A percentile compares a stretch with the other conserved stretches of the same genome.
Conservation (phyloP, 2,113 vertebrate genomes). For the Hiodon alosoides region DNA sequence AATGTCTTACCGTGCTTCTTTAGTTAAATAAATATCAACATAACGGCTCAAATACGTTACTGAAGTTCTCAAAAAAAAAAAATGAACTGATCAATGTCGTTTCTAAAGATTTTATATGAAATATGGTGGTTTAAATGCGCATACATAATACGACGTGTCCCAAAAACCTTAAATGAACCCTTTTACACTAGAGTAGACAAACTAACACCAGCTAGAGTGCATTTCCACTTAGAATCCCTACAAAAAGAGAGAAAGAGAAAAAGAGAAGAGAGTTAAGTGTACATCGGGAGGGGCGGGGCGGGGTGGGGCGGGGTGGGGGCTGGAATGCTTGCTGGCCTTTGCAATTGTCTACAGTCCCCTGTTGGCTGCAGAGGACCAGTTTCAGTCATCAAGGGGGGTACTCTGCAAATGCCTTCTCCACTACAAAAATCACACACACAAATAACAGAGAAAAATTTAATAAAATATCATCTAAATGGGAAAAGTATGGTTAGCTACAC, state of each 20-base stretch:
- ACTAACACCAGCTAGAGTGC: background rate
- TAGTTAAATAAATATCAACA: too few relatives aligned
- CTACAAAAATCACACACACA: constrained; percentile 99
- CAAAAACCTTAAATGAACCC: background rate
- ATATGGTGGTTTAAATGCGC: too few relatives aligned
- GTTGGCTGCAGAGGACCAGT: constrained; percentile 92
- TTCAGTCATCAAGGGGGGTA: constrained; percentile 94
- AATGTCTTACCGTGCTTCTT: too few relatives aligned
- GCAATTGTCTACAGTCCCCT: constrained; percentile 96
- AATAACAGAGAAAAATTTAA: constrained; percentile 99
- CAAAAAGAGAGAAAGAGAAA: constrained; percentile 72
- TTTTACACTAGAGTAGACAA: background rate
- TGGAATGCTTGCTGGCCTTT: constrained; percentile 89
- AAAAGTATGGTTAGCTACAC: constrained; percentile 60
- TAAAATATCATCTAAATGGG: constrained; percentile 75
- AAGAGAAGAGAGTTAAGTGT: constrained; percentile 82
- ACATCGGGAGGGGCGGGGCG: constrained; percentile 82
- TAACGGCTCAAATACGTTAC: too few relatives aligned
- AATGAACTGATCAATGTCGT: too few relatives aligned
- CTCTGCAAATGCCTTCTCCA: constrained; percentile 99
- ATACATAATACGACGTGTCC: background rate
- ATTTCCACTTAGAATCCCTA: constrained; percentile 52
- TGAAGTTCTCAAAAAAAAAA: too few relatives aligned
- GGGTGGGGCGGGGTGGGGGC: constrained; percentile 46
- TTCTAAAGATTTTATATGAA: too few relatives aligned